Conservation (phyloP, 2,888 invertebrate species). For the Drosophila neonasuta region DNA sequence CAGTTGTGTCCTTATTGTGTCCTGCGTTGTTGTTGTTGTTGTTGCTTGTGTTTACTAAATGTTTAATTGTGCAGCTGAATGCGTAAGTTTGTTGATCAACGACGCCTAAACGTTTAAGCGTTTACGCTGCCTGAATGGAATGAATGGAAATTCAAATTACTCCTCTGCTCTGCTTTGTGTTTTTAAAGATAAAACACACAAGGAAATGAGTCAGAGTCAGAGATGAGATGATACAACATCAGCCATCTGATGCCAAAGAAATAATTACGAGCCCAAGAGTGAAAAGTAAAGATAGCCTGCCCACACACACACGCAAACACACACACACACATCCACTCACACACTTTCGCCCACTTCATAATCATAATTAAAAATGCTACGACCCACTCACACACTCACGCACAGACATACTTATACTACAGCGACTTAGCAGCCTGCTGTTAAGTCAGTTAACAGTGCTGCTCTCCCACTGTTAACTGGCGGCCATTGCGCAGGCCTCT, state of each 20-base stretch:
- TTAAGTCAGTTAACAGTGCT: slow-evolving; percentile 2
- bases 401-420: slow-evolving; percentile 25
- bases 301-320: slow-evolving; percentile 13
- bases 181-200: slow-evolving; percentile 15
- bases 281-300: slow-evolving; percentile 37
- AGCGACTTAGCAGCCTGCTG: slow-evolving; percentile 21
- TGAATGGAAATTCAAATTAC: slow-evolving; percentile 8
- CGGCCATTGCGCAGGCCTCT: slow-evolving; percentile 49
- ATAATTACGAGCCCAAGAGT: slow-evolving; percentile 31
- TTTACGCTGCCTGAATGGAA: neutral
- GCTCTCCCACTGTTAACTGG: slow-evolving; percentile 28
- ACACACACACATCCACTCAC: slow-evolving; percentile 3
- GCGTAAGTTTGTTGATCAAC: slow-evolving; percentile 20
- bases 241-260: slow-evolving; percentile 19
- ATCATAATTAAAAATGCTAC: slow-evolving; percentile 62
- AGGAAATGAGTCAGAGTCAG: slow-evolving; percentile 39
- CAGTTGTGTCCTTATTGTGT: slow-evolving; percentile 3
- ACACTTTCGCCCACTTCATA: slow-evolving; percentile 53
- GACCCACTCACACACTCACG: slow-evolving; percentile 11
- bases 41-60: slow-evolving; percentile 36
- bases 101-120: slow-evolving; percentile 24
- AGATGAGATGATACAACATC: slow-evolving; percentile 10
- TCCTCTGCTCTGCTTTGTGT: neutral
- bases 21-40: slow-evolving; percentile 14
- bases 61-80: slow-evolving; percentile 42